These are phyloP conservation scores for Solenopsis invicta DNA, from an alignment of 1,140 invertebrate species.

Conservation along the genomic window DNA sequence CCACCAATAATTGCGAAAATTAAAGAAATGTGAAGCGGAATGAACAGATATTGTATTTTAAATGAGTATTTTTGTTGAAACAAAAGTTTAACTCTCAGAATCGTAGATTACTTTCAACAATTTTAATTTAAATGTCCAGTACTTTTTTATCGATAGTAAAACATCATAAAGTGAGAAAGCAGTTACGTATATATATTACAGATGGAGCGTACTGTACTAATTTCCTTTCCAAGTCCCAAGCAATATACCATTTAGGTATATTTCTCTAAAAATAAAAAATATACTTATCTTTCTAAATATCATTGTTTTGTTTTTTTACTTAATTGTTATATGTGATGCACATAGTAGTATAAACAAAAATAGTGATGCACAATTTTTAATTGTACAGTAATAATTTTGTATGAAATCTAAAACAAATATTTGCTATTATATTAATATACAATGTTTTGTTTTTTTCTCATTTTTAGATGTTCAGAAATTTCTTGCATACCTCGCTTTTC, in stretches of 20 bases:
- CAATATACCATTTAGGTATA: not conserved
- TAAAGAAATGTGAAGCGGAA: not conserved
- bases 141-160: not conserved
- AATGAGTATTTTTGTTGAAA: not conserved
- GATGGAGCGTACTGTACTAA: constrained; percentile 13
- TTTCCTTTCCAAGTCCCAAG: not conserved
- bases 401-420: not conserved
- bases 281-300: not conserved
- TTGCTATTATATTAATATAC: not conserved
- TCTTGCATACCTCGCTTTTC: not conserved
- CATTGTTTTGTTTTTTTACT: not conserved
- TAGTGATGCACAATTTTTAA: too few species aligned
- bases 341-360: too few species aligned
- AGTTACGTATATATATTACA: not conserved
- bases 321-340: not conserved
- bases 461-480: not conserved
- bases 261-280: not conserved
- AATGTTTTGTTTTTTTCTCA: not conserved
- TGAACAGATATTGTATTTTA: not conserved
- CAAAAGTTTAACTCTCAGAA: not conserved
- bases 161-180: not conserved
- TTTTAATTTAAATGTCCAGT: not conserved
- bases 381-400: not conserved
- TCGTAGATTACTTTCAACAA: not conserved
- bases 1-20: not conserved